Evolutionary conservation across 2,797 vertebrate species (phyloP), one percentile per base, ranked within the genome.

Genomic region (Coranthus polyacanthus): DNA sequence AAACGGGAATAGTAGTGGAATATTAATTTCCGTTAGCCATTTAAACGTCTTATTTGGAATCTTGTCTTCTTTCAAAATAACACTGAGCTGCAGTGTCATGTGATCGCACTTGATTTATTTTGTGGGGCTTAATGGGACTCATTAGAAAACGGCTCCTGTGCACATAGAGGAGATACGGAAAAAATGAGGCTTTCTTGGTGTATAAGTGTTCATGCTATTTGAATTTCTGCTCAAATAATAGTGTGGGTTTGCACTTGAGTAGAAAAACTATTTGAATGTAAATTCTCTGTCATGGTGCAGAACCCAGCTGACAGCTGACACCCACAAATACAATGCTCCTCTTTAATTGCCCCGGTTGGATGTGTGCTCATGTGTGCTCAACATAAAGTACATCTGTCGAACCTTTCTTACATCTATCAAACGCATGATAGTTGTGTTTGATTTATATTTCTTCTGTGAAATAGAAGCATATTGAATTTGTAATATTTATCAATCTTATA

Each of bases 191-290:
- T 45, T 37, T 10, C 20, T 43, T 72, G 20, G 8, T 49, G 66
- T 44, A 15, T 67, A 55, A 67, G 67, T 43, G 34, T 69, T 49
- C 2, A 6, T 44, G 56, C 15, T 50, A 37, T 68, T 57, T 49
- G 4, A 36, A 24, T 67, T 21, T 11, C 29, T 16, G 16, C 34
- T 43, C 15, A 17, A 36, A 59, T 68, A 0, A 39, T 15, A 26
- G 12, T 55, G 24, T 50, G 11, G 12, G 15, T 53, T 46, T 56
- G 47, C 42, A 42, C 34, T 61, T 55, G 1, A 34, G 24, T 52
- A 37, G 47, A 52, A 53, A 72, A 44, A 38, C 46, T 21, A 68
- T 79, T 68, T 68, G 52, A 56, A 74, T 76, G 54, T 71, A 82
- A 82, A 79, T 76, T 34, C 18, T 55, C 65, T 60, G 47, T 52